phyloP scores from a whole-genome alignment of 2,797 vertebrate genomes.

The Lateolabrax maculatus region DNA sequence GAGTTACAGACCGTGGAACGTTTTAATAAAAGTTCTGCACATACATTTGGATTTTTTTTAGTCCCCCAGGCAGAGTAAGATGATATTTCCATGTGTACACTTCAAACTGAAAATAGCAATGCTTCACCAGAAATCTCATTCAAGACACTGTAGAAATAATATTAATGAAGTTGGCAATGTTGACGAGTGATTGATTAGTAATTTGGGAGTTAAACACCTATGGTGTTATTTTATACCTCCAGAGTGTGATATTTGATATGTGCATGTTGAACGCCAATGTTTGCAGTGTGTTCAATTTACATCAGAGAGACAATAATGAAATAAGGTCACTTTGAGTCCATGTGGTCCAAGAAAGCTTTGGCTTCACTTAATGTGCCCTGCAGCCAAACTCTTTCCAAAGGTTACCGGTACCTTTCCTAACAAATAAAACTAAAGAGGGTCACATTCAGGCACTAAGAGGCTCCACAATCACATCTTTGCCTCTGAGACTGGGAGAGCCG shows the following conservation, averaged over 20 bases:
- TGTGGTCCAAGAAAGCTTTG: constrained; percentile 89
- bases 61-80: constrained; percentile 11
- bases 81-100: neutral
- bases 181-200: neutral
- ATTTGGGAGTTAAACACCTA: constrained; percentile 7
- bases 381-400: constrained; percentile 67
- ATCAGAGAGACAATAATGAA: constrained; percentile 78
- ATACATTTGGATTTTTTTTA: constrained; percentile 8
- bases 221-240: constrained; percentile 14
- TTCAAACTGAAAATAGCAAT: constrained; percentile 34
- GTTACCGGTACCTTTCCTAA: constrained; percentile 60
- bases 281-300: constrained; percentile 31
- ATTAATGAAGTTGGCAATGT: constrained; percentile 29
- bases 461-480: constrained; percentile 60
- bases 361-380: constrained; percentile 82
- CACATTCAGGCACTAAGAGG: constrained; percentile 79
- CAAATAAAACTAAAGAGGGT: constrained; percentile 71
- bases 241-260: constrained; percentile 35
- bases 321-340: constrained; percentile 94
- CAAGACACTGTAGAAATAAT: constrained; percentile 33
- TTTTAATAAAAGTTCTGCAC: neutral
- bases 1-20: neutral
- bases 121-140: constrained; percentile 21
- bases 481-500: constrained; percentile 63
- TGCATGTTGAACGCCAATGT: constrained; percentile 47